Conservation (phyloP, 1,140 invertebrate species). For the Ceratosolen fusciceps region DNA sequence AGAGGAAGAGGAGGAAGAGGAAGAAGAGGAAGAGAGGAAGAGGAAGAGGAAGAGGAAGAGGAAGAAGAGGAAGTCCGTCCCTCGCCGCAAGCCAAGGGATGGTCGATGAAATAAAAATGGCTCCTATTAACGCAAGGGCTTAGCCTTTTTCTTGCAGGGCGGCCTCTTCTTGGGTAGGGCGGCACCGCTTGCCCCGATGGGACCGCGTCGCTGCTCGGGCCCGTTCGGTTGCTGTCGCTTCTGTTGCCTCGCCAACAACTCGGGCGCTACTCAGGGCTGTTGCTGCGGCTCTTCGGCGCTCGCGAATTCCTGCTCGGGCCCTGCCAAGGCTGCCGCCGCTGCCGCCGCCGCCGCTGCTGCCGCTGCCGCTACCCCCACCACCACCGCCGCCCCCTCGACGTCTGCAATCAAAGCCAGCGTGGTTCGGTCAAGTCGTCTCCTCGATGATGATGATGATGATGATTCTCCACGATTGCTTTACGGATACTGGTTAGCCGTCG, state of each 20-base stretch:
- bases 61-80: too few species aligned
- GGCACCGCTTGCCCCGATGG: background rate
- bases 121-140: constrained; percentile 8
- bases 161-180: constrained; percentile 34
- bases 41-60: too few species aligned
- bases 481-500: too few species aligned
- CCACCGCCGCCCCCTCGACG: constrained; percentile 32
- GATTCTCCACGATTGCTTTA: too few species aligned
- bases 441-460: too few species aligned
- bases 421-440: too few species aligned
- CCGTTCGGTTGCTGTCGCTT: constrained; percentile 15
- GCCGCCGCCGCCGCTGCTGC: constrained; percentile 39
- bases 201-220: constrained; percentile 6
- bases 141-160: constrained; percentile 38
- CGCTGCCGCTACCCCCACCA: constrained; percentile 14
- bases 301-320: constrained; percentile 30
- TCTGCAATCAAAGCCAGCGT: constrained; percentile 2
- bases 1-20: too few species aligned
- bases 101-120: too few species aligned
- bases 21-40: too few species aligned
- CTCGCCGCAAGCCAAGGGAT: too few species aligned
- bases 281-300: constrained; percentile 31
- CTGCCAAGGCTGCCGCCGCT: constrained; percentile 1
- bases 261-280: constrained; percentile 33
- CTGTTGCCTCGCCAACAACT: constrained; percentile 34